A percentile compares a stretch with the other conserved stretches of the same genome.
phyloP scores from a whole-genome alignment of 2,888 invertebrate genomes.

The Diplazon laetatorius region DNA sequence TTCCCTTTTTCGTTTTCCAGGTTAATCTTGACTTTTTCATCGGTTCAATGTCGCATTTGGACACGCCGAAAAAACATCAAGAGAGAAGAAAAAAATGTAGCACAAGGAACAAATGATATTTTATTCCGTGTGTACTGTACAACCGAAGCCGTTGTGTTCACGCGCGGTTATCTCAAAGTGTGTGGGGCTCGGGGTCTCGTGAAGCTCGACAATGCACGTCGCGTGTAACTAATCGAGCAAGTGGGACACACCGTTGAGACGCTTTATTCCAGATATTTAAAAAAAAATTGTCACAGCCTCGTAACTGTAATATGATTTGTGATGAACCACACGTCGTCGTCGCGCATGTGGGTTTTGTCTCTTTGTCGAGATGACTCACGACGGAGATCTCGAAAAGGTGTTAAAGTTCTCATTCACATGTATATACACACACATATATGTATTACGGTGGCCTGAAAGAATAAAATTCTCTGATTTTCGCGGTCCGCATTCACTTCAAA shows the following conservation, averaged over 20 bases:
- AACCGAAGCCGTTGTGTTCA: not conserved
- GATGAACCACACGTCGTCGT: constrained; percentile 19
- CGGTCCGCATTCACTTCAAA: too few relatives aligned
- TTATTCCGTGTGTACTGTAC: not conserved
- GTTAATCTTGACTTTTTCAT: too few relatives aligned
- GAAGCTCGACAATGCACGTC: constrained; percentile 26
- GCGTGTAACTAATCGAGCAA: constrained; percentile 48
- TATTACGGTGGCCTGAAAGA: too few relatives aligned
- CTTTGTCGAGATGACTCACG: constrained; percentile 15
- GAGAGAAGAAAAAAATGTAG: too few relatives aligned
- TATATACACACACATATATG: too few relatives aligned
- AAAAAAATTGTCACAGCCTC: constrained; percentile 30
- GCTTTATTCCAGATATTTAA: constrained; percentile 36
- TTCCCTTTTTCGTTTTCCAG: too few relatives aligned
- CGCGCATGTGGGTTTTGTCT: constrained; percentile 22
- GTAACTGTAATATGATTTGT: constrained; percentile 40
- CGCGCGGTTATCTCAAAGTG: constrained; percentile 10
- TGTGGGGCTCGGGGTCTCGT: constrained; percentile 22
- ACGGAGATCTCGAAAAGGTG: constrained; percentile 19
- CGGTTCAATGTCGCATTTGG: too few relatives aligned
- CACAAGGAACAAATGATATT: too few relatives aligned
- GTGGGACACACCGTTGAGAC: constrained; percentile 37
- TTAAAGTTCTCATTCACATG: constrained; percentile 38
- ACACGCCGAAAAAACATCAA: too few relatives aligned
- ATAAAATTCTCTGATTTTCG: too few relatives aligned